Evolutionary conservation across 2,888 invertebrate species (phyloP), one percentile per base, ranked within the genome.

Genomic region (Spodoptera littoralis): DNA sequence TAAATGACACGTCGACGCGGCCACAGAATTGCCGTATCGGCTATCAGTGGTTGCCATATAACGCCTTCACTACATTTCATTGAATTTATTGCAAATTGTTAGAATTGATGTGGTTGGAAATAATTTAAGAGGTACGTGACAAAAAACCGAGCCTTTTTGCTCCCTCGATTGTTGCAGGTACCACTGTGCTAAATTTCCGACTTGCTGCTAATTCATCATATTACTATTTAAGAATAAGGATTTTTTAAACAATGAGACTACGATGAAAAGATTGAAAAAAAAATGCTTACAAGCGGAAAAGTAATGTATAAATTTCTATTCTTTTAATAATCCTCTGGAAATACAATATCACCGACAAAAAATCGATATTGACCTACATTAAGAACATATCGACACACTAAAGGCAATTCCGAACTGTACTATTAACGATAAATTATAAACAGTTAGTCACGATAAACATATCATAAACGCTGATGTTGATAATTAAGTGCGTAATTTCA

Each of bases 371-470:
- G 69, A 51, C 63, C 61, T 18, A 60, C 59, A 68, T 54, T 62
- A 71, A 56, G 62, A 61, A 66, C 49, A 61, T 48, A 60, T 62
- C 58, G 58, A 65, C 24, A 49, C 50, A 57, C 27, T 49, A 66
- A 48, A 66, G 51, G 57, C 30, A 64, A 64, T 57, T 46, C 52
- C 48, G 1, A 60, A 73, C 48, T 49, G 41, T 79, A 63, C 65
- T 24, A 79, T 79, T 75, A 77, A 67, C 50, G 60, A 63, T 60
- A 73, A 60, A 70, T 71, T 76, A 73, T 70, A 52, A 67, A 76
- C 69, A 77, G 70, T 70, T 68, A 77, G 72, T 75, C 78, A 75
- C 80, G 78, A 80, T 72, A 72, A 75, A 70, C 65, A 73, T 67
- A 80, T 66, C 56, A 64, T 65, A 69, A 69, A 63, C 65, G 64